Conservation (phyloP, 2,888 invertebrate species). For the Tetrapedia diversipes region DNA sequence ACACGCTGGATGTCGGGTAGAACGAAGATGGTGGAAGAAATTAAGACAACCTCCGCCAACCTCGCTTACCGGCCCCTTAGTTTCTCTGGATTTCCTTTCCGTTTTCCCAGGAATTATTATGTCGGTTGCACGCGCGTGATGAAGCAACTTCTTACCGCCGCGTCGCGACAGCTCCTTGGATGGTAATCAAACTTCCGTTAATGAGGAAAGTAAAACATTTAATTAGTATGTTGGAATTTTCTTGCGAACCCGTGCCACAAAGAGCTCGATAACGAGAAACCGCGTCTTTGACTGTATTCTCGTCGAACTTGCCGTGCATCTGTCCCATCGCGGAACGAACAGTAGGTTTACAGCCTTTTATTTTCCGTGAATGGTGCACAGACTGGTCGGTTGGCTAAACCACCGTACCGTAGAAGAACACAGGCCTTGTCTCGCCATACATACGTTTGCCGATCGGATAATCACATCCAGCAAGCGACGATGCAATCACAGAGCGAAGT, state of each 20-base stretch:
- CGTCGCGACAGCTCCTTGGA: conserved; percentile 9
- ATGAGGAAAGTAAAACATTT: conserved; percentile 59
- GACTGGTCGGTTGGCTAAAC: too few species aligned
- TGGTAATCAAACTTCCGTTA: conserved; percentile 65
- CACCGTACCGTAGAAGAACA: background rate
- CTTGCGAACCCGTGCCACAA: background rate
- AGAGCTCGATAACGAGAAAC: background rate
- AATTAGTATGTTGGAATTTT: conserved; percentile 44
- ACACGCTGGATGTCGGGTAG: conserved; percentile 38
- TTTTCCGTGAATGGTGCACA: too few species aligned
- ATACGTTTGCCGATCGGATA: background rate
- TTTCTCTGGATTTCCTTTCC: conserved; percentile 62
- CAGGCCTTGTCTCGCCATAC: background rate
- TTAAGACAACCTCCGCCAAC: conserved; percentile 64
- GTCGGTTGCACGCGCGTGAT: conserved; percentile 55
- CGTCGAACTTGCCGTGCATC: background rate
- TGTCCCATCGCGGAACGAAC: background rate
- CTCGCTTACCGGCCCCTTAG: conserved; percentile 60
- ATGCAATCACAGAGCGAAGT: conserved; percentile 41
- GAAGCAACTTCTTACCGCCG: conserved; percentile 50
- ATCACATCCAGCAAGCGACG: conserved; percentile 27
- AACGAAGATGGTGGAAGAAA: conserved; percentile 70
- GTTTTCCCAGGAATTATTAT: conserved; percentile 63
- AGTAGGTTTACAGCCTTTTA: background rate
- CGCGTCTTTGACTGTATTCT: conserved; percentile 12